Base-by-base conservation (phyloP, 2,888 invertebrate genomes). In the Eilema sororculum region DNA sequence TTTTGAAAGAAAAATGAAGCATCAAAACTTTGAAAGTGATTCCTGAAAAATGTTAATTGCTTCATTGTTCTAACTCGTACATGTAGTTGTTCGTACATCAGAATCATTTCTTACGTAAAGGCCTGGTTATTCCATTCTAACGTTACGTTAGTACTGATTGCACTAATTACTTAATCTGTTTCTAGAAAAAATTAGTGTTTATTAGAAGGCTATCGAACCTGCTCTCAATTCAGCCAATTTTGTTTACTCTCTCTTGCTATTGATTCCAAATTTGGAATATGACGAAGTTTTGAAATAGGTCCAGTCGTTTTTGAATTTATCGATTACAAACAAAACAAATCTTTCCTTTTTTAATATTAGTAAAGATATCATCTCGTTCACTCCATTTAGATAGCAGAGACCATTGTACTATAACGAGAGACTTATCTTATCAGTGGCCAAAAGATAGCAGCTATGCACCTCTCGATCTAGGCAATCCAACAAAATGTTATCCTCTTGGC, bases 101-200 rank as follows among this genome's bases (percentile, higher is more conserved):
- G n/a, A 20, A 46, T n/a, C 52, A 52, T 52, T 52, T 52, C 52
- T 52, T 52, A 52, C 52, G 52, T 52, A 52, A 52, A 46, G 46
- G 16, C 52, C 16, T n/a, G 20, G 52, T n/a, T 20, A 20, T 46
- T 52, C 52, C 52, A 9, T 52, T 52, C 52, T 52, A 52, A 52
- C 52, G 52, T 52, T 52, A 52, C 52, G 52, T 52, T 52, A n/a
- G 52, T 52, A 52, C 52, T 52, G 52, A 52, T 52, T 52, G 52
- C 52, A n/a, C 52, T 52, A 52, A 52, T 52, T 52, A 52, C 52
- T 52, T 52, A n/a, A 52, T 52, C 52, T n/a, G 20, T 52, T 52
- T 52, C n/a, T 52, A 52, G 52, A 52, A 52, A 52, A 52, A 52
- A 6, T 9, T 52, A 20, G 0, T 8, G 9, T 52, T 20, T 9